Evolutionary conservation across 1,140 invertebrate species (phyloP).

Genomic region (Cherax destructor): DNA sequence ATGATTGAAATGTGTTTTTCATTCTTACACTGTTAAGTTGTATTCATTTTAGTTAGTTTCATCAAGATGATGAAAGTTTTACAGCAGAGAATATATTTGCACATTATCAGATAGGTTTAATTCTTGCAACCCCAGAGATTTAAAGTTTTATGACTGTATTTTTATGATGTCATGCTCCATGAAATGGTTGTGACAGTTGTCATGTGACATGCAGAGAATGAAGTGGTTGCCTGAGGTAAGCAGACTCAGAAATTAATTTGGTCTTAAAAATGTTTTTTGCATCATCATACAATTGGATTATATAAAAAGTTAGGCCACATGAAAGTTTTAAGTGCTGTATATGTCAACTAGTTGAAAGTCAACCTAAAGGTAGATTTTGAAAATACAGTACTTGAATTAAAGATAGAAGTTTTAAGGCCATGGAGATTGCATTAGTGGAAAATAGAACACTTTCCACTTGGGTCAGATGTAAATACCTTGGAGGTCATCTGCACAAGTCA

Average conservation of each 20-base stretch:
- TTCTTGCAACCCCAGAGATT: not conserved
- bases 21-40: constrained; percentile 7
- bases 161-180: not conserved
- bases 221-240: constrained; percentile 12
- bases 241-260: not conserved
- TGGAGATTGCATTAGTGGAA: constrained; percentile 13
- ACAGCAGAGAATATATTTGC: not conserved
- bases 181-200: not conserved
- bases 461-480: constrained; percentile 25
- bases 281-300: not conserved
- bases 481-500: constrained; percentile 26
- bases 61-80: constrained; percentile 9
- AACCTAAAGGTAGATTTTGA: not conserved
- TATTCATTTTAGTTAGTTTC: not conserved
- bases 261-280: not conserved
- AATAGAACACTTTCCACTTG: constrained; percentile 8
- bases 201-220: not conserved
- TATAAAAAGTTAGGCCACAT: not conserved
- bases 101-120: not conserved
- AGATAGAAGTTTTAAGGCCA: constrained; percentile 9
- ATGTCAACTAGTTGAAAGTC: not conserved
- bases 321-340: not conserved
- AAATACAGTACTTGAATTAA: not conserved
- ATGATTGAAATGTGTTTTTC: constrained; percentile 37
- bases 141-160: not conserved